A percentile compares a stretch with the other conserved stretches of the same genome.
Evolutionary conservation across 1,140 invertebrate genomes (phyloP).

Genomic region (Lepidurus arcticus): DNA sequence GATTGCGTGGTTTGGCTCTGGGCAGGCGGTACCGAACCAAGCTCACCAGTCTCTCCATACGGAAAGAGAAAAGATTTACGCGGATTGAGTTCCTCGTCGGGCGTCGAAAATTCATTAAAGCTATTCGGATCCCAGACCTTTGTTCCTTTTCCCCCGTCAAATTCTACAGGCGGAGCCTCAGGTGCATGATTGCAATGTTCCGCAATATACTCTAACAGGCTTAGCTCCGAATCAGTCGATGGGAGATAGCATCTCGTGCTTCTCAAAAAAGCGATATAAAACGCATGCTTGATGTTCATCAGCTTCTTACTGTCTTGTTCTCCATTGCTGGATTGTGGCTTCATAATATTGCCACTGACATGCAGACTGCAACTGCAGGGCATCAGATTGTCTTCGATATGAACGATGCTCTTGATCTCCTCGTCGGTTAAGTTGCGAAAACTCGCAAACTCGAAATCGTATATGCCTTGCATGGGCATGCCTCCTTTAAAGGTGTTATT

Average conservation of each 20-base stretch:
- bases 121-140: no score
- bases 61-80: not conserved
- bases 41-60: not conserved
- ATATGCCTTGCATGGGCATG: not conserved
- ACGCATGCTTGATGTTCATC: no score
- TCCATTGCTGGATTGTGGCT: no score
- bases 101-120: no score
- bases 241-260: no score
- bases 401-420: not conserved
- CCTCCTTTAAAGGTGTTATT: not conserved
- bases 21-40: not conserved
- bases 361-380: not conserved
- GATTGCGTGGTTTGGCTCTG: not conserved
- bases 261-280: no score
- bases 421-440: not conserved
- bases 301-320: no score
- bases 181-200: no score
- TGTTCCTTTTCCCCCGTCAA: no score
- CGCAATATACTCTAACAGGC: no score
- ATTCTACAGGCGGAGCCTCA: no score
- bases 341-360: not conserved
- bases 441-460: conserved; percentile 5
- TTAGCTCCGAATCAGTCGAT: no score
- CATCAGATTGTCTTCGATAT: not conserved
- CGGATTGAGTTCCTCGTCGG: not conserved